Base-by-base conservation (phyloP, 2,888 invertebrate species). In the Hydroisotoma schaefferi region DNA sequence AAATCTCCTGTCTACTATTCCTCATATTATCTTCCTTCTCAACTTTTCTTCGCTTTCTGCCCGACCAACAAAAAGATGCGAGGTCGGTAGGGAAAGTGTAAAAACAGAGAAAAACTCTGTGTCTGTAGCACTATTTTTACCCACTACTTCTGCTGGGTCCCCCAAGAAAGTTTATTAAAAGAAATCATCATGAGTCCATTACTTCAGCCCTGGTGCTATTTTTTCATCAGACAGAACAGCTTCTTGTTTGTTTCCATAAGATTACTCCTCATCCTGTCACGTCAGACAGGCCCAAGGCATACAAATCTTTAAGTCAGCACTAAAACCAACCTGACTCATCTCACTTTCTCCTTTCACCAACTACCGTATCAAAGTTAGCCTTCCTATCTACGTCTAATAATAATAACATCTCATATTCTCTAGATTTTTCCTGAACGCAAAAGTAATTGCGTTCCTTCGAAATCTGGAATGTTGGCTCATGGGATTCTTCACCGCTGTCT, bases 171-270 rank as follows among this genome's bases (percentile, higher is more conserved):
- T 53, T 53, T 53, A 53, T 53, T 53, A 53, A 53, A 53, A 53
- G 53, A 53, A 53, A 53, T 53, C 53, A 52, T 52, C 51, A 53
- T 40, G 53, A 53, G 53, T 53, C 53, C 43, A 53, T 53, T 53
- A 40, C 40, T 53, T 27, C 15, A 46, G 53, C 26, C 18, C 53
- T 53, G 5, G 27, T 43, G 27, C 53, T 53, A 53, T 53, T 53
- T 53, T 53, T 53, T 53, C 53, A 53, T 53, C 40, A 53, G 53
- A 52, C 33, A 23, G 46, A 52, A 52, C 53, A 53, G 38, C 38
- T 53, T 53, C 40, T 53, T 53, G 53, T 53, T 52, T 53, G 53
- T 53, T 53, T 53, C 53, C 43, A 53, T 53, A 53, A 53, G 53
- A 53, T 53, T 53, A 53, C 53, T 40, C 18, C 53, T 40, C 40